Conservation (phyloP, 2,888 invertebrate species). For the Lycia hirtaria region DNA sequence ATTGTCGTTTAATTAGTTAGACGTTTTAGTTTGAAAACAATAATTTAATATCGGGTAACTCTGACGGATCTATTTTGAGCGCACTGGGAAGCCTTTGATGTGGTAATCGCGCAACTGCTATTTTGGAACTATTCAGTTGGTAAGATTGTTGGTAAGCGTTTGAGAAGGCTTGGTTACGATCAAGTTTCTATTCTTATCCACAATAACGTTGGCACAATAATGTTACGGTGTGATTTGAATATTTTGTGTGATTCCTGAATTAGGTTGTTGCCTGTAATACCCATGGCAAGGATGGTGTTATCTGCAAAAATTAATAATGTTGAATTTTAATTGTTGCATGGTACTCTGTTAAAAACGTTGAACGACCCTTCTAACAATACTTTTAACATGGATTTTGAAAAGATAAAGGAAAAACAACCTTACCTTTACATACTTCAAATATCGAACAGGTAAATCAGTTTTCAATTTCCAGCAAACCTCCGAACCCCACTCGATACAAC, state of each 20-base stretch:
- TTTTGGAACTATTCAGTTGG: conserved; percentile 6
- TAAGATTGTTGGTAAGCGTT: not conserved
- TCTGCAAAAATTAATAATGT: too few relatives aligned
- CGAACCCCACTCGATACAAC: not conserved
- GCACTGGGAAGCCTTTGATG: conserved; percentile 12
- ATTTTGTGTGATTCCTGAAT: too few relatives aligned
- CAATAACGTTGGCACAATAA: not conserved
- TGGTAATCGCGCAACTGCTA: not conserved
- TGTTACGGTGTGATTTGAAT: too few relatives aligned
- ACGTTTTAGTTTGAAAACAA: conserved; percentile 17
- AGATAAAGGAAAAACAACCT: too few relatives aligned
- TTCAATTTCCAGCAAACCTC: conserved; percentile 3
- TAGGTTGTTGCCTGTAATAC: too few relatives aligned
- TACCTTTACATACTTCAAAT: not conserved
- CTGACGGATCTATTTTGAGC: conserved; percentile 10
- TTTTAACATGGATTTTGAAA: too few relatives aligned
- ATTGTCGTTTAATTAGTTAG: conserved; percentile 20
- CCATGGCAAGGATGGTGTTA: too few relatives aligned
- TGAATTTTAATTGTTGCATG: too few relatives aligned
- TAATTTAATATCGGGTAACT: conserved; percentile 19
- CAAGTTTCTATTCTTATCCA: not conserved
- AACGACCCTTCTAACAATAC: too few relatives aligned
- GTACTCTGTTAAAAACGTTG: not conserved
- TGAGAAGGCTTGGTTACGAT: not conserved
- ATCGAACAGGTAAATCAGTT: not conserved